A percentile compares a stretch with the other conserved stretches of the same genome.
Conservation (phyloP, 2,797 vertebrate species). For the Pipistrellus kuhlii region DNA sequence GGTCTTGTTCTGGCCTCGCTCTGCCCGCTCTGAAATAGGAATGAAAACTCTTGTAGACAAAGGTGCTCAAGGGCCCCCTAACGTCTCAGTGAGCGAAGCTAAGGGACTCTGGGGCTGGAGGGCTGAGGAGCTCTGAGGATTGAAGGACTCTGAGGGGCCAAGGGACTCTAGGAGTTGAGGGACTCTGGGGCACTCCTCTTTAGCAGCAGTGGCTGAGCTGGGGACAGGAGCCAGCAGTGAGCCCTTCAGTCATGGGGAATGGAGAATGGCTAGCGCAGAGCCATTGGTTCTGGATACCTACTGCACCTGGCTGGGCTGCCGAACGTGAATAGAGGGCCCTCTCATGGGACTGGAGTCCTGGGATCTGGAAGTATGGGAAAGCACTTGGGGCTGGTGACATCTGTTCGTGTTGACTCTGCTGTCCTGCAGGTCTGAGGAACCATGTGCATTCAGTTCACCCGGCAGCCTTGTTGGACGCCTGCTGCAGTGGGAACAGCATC, state of each 20-base stretch:
- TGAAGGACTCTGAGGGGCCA: not conserved
- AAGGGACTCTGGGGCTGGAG: not conserved
- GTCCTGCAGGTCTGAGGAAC: not conserved
- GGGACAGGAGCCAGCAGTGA: not conserved
- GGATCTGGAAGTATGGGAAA: not conserved
- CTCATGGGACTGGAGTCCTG: not conserved
- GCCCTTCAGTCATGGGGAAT: too few relatives aligned
- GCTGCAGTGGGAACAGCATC: not conserved
- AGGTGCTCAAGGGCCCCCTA: not conserved
- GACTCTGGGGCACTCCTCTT: not conserved
- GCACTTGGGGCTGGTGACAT: not conserved
- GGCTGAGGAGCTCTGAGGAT: not conserved
- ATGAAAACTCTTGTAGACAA: not conserved
- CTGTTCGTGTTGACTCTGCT: not conserved
- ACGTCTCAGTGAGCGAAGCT: not conserved
- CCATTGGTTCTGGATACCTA: not conserved
- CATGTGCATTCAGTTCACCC: not conserved
- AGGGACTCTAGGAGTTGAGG: not conserved
- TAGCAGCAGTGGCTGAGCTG: too few relatives aligned
- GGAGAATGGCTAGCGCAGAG: not conserved
- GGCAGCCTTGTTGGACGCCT: not conserved
- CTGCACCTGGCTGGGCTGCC: not conserved
- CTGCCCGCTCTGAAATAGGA: not conserved
- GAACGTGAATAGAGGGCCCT: not conserved
- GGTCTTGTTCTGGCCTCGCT: not conserved